Evolutionary conservation across 2,797 vertebrate species (phyloP).

Genomic region (Darevskia nairensis): DNA sequence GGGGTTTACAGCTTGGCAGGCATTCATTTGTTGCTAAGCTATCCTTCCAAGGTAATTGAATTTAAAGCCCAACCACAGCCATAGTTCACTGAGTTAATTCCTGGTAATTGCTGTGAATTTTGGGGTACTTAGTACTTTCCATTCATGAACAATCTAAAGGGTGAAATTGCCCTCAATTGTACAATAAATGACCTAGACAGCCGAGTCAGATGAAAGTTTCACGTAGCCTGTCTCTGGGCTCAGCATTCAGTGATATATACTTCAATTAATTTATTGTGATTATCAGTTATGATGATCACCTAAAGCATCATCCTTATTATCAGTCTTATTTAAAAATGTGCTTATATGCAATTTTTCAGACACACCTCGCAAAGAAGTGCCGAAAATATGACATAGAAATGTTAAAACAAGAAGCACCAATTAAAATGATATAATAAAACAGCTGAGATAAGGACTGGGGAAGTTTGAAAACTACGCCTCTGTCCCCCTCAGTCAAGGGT

Average conservation of each 20-base stretch:
- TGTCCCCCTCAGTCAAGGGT: too few relatives aligned
- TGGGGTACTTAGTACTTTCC: background rate
- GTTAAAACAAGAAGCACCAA: too few relatives aligned
- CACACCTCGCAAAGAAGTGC: too few relatives aligned
- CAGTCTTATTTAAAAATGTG: too few relatives aligned
- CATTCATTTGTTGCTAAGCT: conserved; percentile 14
- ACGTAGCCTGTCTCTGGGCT: background rate
- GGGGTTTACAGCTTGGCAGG: background rate
- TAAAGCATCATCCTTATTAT: too few relatives aligned
- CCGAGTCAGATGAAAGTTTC: background rate
- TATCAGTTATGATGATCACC: too few relatives aligned
- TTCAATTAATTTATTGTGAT: too few relatives aligned
- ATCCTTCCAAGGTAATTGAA: background rate
- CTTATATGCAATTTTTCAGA: too few relatives aligned
- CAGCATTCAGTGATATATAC: background rate
- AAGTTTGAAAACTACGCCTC: too few relatives aligned
- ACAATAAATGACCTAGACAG: background rate
- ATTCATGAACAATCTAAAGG: background rate
- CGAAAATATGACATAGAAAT: too few relatives aligned
- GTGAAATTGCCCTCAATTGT: background rate
- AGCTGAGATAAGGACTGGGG: too few relatives aligned
- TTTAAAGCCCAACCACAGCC: background rate
- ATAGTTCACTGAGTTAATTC: conserved; percentile 14
- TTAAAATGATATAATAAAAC: too few relatives aligned
- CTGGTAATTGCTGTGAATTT: conserved; percentile 16